Evolutionary conservation across 1,140 invertebrate species (phyloP), one percentile per base, ranked within the genome.

Genomic region (Lordiphosa clarofinis): DNA sequence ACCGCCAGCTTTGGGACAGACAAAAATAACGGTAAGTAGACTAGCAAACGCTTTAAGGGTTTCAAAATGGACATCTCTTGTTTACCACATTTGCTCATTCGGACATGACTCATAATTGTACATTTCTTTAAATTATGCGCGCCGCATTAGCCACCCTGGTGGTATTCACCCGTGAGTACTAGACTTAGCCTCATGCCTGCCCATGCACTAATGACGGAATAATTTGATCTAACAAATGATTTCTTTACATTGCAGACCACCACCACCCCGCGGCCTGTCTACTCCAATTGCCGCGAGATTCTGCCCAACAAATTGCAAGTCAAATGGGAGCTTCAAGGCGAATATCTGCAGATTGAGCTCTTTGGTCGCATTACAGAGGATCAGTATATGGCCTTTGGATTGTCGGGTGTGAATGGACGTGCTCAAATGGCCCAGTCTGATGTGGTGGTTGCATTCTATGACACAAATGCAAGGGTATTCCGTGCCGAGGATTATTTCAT

Each of bases 381-480:
- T 75, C 94, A 97, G 86, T 98, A 97, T 76, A 94, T 97, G 88
- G 93, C 95, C 1, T 96, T 98, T 60, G 96, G 96, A 0, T 89
- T 96, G 1, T 96, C 95, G 3, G 96, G 95, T 0, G 91, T 91
- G 28, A 92, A 94, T 58, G 94, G 93, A 4, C 91, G 91, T 9
- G 78, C 93, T 0, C 90, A 93, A 86, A 94, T 95, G 94, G 87
- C 96, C 13, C 95, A 95, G 5, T 93, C 94, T 1, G 96, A 97
- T 84, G 94, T 97, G 0, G 94, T 95, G 0, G 94, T 98, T 0
- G 93, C 94, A 3, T 97, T 94, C 58, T 96, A 94, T 89, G 92
- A 96, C 76, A 92, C 91, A 13, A 92, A 90, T 28, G 92, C 90
- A 6, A 91, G 92, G 7, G 91, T 92, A 13, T 96, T 95, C 56